Evolutionary conservation across 2,888 invertebrate species (phyloP).

Genomic region (Pseudococcus longispinus): DNA sequence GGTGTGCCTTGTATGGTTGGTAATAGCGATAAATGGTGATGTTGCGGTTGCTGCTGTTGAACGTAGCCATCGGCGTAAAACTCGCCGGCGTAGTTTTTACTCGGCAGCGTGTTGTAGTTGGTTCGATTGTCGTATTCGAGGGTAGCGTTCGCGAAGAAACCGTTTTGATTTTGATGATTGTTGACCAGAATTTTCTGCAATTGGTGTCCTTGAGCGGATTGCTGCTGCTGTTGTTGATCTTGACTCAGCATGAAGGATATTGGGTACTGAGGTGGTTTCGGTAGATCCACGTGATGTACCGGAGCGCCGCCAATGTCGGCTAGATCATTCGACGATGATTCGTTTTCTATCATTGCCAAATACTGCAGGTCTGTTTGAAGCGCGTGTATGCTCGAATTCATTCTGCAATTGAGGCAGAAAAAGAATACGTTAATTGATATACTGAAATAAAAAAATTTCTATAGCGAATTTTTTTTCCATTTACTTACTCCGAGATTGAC

Average conservation of each 20-base stretch:
- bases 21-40: constrained; percentile 41
- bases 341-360: constrained; percentile 77
- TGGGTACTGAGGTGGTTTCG: constrained; percentile 60
- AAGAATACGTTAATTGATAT: neutral
- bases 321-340: neutral
- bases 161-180: constrained; percentile 31
- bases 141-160: neutral
- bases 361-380: constrained; percentile 93
- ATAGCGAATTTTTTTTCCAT: neutral
- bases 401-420: constrained; percentile 68
- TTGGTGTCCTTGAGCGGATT: neutral
- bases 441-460: neutral
- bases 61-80: neutral
- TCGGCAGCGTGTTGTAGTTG: constrained; percentile 20
- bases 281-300: constrained; percentile 66
- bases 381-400: constrained; percentile 92
- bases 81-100: constrained; percentile 39
- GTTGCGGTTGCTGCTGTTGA: neutral
- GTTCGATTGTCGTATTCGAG: constrained; percentile 3
- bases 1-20: neutral
- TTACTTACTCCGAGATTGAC: constrained; percentile 79
- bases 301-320: neutral
- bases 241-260: constrained; percentile 41
- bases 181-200: constrained; percentile 44
- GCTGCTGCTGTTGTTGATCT: constrained; percentile 23